Conservation (phyloP, 23 tunicate genomes). For the Aplidium turbinatum region DNA sequence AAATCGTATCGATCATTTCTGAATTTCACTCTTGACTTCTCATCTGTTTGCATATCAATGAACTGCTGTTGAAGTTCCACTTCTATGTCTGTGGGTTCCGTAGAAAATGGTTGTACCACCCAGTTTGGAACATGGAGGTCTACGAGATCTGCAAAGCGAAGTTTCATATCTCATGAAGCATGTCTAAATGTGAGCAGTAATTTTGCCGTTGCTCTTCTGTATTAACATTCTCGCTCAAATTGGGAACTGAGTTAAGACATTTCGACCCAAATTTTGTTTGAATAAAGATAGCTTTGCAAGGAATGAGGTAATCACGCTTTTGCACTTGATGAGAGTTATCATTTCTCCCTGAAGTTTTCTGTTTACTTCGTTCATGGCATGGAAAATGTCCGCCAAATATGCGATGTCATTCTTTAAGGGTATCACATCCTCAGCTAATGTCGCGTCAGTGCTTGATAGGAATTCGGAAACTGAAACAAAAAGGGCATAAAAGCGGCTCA, state of each 20-base stretch:
- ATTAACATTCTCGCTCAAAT: no score
- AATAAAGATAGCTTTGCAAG: no score
- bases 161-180: no score
- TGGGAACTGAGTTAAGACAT: no score
- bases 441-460: conserved; percentile 12
- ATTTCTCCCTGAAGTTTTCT: no score
- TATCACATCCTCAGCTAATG: conserved; percentile 30
- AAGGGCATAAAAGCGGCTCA: conserved; percentile 46
- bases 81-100: conserved; percentile 44
- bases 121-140: conserved; percentile 37
- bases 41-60: conserved; percentile 54
- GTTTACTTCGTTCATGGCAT: conserved; percentile 36
- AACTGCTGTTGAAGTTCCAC: conserved; percentile 57
- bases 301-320: no score
- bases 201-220: no score
- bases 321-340: no score
- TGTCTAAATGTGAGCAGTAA: no score
- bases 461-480: conserved; percentile 39
- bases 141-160: no score
- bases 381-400: conserved; percentile 32
- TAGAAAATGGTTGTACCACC: conserved; percentile 48
- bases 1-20: conserved; percentile 35
- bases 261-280: no score
- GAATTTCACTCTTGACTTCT: conserved; percentile 30
- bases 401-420: conserved; percentile 39